phyloP scores from a whole-genome alignment of 30 jellyfish, hydroid and myxozoan species.

The Chrysaora quinquecirrha region DNA sequence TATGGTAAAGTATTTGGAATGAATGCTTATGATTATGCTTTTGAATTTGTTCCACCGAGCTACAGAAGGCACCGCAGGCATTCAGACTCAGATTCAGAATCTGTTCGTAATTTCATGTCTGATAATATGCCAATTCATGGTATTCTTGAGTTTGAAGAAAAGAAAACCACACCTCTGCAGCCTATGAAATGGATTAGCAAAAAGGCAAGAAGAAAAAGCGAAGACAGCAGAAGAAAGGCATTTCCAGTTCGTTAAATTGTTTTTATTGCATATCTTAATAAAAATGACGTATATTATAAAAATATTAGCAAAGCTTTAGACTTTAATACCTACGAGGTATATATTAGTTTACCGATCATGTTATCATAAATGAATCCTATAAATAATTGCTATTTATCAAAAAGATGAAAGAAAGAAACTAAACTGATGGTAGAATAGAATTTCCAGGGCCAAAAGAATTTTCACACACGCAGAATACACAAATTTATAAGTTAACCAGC shows the following conservation, averaged over 20 bases:
- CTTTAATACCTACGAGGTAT: too few species aligned
- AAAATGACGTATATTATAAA: too few species aligned
- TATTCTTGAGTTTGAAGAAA: conserved; percentile 54
- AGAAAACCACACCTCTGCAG: conserved; percentile 67
- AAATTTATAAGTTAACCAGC: too few species aligned
- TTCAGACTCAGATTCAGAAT: conserved; percentile 99
- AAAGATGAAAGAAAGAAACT: too few species aligned
- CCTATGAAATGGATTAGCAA: conserved; percentile 78
- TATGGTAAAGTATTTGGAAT: conserved; percentile 96
- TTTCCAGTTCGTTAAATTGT: conserved; percentile 51
- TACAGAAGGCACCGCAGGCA: conserved; percentile 93
- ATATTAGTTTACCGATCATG: too few species aligned
- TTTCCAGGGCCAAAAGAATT: too few species aligned
- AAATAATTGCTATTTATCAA: too few species aligned
- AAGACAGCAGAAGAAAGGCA: conserved; percentile 67
- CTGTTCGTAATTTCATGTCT: conserved; percentile 88
- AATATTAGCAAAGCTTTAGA: too few species aligned
- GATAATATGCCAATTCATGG: conserved; percentile 71
- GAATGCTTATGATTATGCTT: conserved; percentile 88
- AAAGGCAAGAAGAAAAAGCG: conserved; percentile 78
- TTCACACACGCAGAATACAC: too few species aligned
- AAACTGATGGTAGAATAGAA: too few species aligned
- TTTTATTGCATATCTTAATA: too few species aligned
- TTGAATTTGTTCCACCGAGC: conserved; percentile 94
- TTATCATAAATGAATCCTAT: too few species aligned